Conservation (phyloP, 2,113 vertebrate genomes). For the Daboia siamensis region DNA sequence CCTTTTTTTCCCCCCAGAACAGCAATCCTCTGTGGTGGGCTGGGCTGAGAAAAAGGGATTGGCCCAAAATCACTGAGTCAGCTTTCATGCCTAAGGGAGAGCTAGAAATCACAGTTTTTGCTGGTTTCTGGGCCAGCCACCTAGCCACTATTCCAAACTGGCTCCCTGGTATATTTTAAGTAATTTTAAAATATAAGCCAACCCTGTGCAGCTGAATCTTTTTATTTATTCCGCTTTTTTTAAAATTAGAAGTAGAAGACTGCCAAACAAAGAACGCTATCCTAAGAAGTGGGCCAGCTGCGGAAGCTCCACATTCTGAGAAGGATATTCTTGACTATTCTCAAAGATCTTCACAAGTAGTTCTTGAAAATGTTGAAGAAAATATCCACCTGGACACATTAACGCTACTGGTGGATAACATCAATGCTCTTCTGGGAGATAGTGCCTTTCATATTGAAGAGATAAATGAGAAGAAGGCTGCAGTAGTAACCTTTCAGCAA, state of each 20-base stretch:
- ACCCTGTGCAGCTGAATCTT: neutral
- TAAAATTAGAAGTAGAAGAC: constrained; percentile 41
- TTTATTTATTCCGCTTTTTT: constrained; percentile 31
- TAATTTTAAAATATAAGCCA: neutral
- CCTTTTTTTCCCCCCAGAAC: neutral
- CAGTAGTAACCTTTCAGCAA: constrained; percentile 73
- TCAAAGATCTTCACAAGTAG: constrained; percentile 46
- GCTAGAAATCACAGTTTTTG: neutral
- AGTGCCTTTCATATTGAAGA: constrained; percentile 73
- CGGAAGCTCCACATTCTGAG: neutral
- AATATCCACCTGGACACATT: constrained; percentile 44
- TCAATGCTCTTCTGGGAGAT: constrained; percentile 44
- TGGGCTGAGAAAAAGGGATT: neutral
- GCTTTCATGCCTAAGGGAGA: neutral
- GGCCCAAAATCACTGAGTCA: neutral
- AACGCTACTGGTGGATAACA: constrained; percentile 75
- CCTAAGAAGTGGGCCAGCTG: neutral
- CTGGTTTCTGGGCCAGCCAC: neutral
- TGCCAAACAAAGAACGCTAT: neutral
- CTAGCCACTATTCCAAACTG: neutral
- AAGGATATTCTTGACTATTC: neutral
- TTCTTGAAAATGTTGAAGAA: constrained; percentile 71
- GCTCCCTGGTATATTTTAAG: neutral
- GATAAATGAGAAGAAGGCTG: constrained; percentile 68
- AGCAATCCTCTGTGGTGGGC: neutral